Percentiles rank a stretch among this genome's conserved stretches.
Evolutionary conservation across 64 coral and sea anemone genomes (phyloP).

Genomic region (Stylophora pistillata): DNA sequence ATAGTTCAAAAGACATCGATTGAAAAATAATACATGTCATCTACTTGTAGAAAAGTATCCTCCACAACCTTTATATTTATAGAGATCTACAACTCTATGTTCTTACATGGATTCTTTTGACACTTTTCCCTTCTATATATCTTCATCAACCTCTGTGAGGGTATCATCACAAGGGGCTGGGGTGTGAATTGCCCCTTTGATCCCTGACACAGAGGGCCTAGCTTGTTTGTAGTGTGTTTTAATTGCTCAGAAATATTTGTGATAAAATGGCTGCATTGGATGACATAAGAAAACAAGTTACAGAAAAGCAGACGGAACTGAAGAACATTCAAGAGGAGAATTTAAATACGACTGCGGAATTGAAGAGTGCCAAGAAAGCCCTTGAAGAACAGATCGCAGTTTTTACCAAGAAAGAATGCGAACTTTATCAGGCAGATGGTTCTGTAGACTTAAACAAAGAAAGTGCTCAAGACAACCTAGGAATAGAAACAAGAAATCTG

Average conservation of each 20-base stretch:
- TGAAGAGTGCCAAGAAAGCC: slow-evolving; percentile 22
- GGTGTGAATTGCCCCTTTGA: no score
- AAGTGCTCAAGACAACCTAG: neutral
- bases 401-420: neutral
- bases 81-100: no score
- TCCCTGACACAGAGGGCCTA: no score
- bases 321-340: neutral
- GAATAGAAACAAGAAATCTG: neutral
- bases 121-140: slow-evolving; percentile 30
- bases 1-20: no score
- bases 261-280: no score
- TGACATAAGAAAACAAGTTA: slow-evolving; percentile 16
- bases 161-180: slow-evolving; percentile 6
- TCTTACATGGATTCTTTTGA: no score
- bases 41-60: no score
- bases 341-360: neutral
- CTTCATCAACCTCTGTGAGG: neutral
- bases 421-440: neutral
- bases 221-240: no score
- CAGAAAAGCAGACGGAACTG: slow-evolving; percentile 9
- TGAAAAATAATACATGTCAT: no score
- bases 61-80: no score
- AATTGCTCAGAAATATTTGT: no score
- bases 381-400: neutral
- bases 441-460: no score